Percentiles rank a stretch among this genome's conserved stretches.
phyloP scores from a whole-genome alignment of 2,113 vertebrate genomes.

The Brachypteracias leptosomus region DNA sequence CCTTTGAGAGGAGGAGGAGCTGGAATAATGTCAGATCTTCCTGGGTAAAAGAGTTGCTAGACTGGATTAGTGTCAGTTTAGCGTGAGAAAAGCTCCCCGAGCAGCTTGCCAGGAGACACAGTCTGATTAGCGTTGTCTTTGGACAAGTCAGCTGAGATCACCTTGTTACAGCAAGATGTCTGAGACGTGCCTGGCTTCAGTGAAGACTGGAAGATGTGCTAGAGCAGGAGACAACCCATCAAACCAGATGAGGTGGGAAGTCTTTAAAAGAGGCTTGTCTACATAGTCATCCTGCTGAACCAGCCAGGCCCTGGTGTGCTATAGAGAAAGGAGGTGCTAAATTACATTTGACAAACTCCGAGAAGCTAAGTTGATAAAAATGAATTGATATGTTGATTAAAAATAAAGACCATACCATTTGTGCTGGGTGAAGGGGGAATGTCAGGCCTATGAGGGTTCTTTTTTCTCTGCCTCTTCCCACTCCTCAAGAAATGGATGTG shows the following conservation, averaged over 20 bases:
- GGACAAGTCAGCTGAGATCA: neutral
- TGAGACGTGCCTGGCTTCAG: neutral
- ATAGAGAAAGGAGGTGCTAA: neutral
- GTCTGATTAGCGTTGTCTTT: neutral
- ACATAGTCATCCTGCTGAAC: neutral
- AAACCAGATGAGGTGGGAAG: neutral
- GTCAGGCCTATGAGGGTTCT: neutral
- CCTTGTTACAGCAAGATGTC: neutral
- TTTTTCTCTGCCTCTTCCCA: neutral
- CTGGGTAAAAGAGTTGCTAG: neutral
- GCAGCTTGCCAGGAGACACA: neutral
- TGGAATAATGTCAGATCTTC: neutral
- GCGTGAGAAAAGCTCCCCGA: neutral
- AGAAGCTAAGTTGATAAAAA: neutral
- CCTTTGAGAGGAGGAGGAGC: neutral
- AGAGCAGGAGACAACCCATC: neutral
- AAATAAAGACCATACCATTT: neutral
- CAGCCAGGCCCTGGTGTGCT: neutral
- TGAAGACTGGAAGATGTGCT: neutral
- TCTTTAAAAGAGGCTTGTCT: neutral
- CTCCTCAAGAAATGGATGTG: neutral
- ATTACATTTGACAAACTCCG: neutral
- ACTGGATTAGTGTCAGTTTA: neutral
- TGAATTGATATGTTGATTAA: neutral
- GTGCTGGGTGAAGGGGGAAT: neutral